Evolutionary conservation across 1,140 invertebrate species (phyloP).

Genomic region (Adoxophyes honmai): DNA sequence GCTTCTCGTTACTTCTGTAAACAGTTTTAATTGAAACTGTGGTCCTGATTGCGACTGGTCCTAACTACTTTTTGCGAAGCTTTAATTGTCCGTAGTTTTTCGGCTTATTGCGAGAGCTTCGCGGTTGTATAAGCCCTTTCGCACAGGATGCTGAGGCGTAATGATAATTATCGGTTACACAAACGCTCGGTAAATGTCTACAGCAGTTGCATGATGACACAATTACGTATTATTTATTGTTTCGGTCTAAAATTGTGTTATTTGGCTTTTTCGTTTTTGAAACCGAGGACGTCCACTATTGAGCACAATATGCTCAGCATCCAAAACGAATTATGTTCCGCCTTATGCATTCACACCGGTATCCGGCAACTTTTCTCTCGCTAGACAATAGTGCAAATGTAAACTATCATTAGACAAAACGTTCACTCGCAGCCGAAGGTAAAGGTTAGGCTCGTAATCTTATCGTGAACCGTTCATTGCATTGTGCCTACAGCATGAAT

Average conservation of each 20-base stretch:
- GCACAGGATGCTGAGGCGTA: constrained; percentile 11
- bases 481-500: constrained; percentile 50
- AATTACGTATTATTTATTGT: no score
- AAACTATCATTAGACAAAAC: constrained; percentile 4
- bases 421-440: constrained; percentile 9
- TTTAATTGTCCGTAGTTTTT: constrained; percentile 6
- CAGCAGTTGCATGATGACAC: background rate
- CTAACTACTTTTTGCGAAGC: constrained; percentile 2
- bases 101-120: background rate
- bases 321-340: no score
- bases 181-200: constrained; percentile 1
- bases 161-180: constrained; percentile 6
- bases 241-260: no score
- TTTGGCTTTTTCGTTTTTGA: no score
- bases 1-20: constrained; percentile 14
- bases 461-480: constrained; percentile 23
- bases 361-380: no score
- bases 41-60: constrained; percentile 8
- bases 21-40: constrained; percentile 14
- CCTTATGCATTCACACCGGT: no score
- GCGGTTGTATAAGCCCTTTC: constrained; percentile 4
- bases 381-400: constrained; percentile 4
- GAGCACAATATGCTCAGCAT: no score
- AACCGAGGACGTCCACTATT: no score
- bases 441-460: constrained; percentile 14